A percentile compares a stretch with the other conserved stretches of the same genome.
Evolutionary conservation across 2,797 vertebrate species (phyloP).

Genomic region (Sebastes nivosus): DNA sequence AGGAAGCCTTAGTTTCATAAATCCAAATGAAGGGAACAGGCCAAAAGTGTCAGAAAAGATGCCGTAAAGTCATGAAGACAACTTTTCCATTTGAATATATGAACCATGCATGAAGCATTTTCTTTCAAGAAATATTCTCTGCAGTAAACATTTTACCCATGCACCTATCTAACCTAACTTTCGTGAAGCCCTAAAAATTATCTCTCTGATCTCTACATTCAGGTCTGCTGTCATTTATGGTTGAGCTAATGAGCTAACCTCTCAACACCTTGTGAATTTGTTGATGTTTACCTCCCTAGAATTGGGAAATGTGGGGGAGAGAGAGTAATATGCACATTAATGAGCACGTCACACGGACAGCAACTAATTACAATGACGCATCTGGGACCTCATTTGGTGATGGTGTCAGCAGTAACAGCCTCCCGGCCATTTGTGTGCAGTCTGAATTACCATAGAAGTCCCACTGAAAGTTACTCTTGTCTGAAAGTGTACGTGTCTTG

Average conservation of each 20-base stretch:
- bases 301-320: slow-evolving; percentile 16
- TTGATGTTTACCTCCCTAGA: slow-evolving; percentile 65
- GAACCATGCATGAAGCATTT: background rate
- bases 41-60: background rate
- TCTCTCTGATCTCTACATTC: slow-evolving; percentile 26
- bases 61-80: background rate
- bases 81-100: background rate
- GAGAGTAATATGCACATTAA: slow-evolving; percentile 62
- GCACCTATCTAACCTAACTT: background rate
- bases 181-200: slow-evolving; percentile 19
- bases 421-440: slow-evolving; percentile 8
- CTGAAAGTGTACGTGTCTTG: slow-evolving; percentile 5
- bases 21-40: background rate
- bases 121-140: background rate
- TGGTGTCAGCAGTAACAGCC: slow-evolving; percentile 45
- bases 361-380: slow-evolving; percentile 65
- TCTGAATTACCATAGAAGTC: slow-evolving; percentile 37
- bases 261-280: slow-evolving; percentile 43
- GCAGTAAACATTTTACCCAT: background rate
- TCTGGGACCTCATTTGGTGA: slow-evolving; percentile 52
- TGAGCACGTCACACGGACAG: slow-evolving; percentile 54
- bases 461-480: slow-evolving; percentile 17
- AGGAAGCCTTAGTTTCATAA: background rate
- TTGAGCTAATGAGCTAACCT: slow-evolving; percentile 61
- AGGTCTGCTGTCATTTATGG: slow-evolving; percentile 50